Base-by-base conservation (phyloP, 2,113 vertebrate genomes). In the Vimba vimba region DNA sequence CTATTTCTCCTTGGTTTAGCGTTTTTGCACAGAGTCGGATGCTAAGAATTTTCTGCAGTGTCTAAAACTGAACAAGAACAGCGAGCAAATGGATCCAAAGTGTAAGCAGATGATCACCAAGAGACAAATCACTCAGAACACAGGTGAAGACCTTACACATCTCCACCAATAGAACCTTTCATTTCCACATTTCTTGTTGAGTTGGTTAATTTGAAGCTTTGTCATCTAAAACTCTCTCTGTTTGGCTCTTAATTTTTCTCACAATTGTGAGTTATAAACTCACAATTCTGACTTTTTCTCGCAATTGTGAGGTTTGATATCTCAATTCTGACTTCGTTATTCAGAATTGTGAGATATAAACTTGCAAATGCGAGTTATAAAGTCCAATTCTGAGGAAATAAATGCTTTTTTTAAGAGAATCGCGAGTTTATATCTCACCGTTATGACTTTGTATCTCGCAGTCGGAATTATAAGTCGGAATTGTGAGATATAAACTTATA, bases 61-160 rank as follows among this genome's bases (percentile, higher is more conserved):
- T 86, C 92, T 97, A 89, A 97, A 97, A 81, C 96, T 97, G 86
- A 97, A 97, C 92, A 97, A 97, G 91, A 97, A 97, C 92, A 97
- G 94, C 3, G 97, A 97, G 90, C 89, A 97, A 87, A 97, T 97
- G 97, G 97, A 97, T 91, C 97, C 97, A 64, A 97, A 97, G 80
- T 97, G 96, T 92, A 97, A 97, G 81, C 97, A 97, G 84, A 97
- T 97, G 96, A 97, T 97, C 88, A 97, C 97, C 89, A 97, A 97
- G 87, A 95, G 97, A 55, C 97, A 97, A 87, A 97, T 97, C 74
- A 97, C 96, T 0, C 97, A 97, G 90, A 97, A 95, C 91, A 97
- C 96, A 83, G 89, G 89, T 90, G 71, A 55, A 66, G 45, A 87
- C 36, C 23, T 27, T 36, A 52, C 19, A 75, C 60, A 27, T 27